These are phyloP conservation scores for Mus caroli DNA, from an alignment of 2,797 vertebrate genomes.

Conservation along the genomic window DNA sequence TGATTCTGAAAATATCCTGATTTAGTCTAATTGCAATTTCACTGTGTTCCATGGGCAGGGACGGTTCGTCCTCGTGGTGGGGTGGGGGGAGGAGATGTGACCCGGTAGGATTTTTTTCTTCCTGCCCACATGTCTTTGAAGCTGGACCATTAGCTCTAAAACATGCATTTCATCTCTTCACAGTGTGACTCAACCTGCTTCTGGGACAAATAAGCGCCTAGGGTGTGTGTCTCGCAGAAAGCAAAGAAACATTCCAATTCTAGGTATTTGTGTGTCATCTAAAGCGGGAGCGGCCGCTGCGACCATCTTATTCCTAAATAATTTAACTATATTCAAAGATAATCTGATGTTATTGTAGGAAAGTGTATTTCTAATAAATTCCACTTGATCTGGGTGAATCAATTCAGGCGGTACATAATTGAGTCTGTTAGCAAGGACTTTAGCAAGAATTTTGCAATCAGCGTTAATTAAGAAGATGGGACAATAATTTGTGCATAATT, in stretches of 20 bases:
- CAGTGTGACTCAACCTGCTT: slow-evolving; percentile 36
- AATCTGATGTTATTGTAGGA: slow-evolving; percentile 85
- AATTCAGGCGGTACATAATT: slow-evolving; percentile 85
- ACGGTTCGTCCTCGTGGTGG: background rate
- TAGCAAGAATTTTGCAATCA: slow-evolving; percentile 86
- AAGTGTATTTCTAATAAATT: slow-evolving; percentile 87
- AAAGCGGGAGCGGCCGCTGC: background rate
- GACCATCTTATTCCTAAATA: slow-evolving; percentile 82
- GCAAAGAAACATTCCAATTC: slow-evolving; percentile 6
- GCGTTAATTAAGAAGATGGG: slow-evolving; percentile 88
- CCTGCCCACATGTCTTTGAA: slow-evolving; percentile 54
- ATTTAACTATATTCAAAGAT: slow-evolving; percentile 87
- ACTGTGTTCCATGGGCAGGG: slow-evolving; percentile 45
- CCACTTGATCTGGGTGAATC: slow-evolving; percentile 85
- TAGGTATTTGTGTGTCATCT: slow-evolving; percentile 42
- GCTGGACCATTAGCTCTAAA: slow-evolving; percentile 69
- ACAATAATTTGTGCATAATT: slow-evolving; percentile 83
- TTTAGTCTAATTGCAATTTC: slow-evolving; percentile 80
- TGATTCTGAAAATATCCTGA: slow-evolving; percentile 82
- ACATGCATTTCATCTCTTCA: background rate
- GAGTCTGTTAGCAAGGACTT: slow-evolving; percentile 85
- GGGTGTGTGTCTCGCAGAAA: background rate
- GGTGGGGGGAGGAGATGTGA: background rate
- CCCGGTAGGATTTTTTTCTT: slow-evolving; percentile 57
- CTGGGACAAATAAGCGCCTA: background rate